Conservation (phyloP, 2,113 vertebrate species). For the Seriola dumerili region DNA sequence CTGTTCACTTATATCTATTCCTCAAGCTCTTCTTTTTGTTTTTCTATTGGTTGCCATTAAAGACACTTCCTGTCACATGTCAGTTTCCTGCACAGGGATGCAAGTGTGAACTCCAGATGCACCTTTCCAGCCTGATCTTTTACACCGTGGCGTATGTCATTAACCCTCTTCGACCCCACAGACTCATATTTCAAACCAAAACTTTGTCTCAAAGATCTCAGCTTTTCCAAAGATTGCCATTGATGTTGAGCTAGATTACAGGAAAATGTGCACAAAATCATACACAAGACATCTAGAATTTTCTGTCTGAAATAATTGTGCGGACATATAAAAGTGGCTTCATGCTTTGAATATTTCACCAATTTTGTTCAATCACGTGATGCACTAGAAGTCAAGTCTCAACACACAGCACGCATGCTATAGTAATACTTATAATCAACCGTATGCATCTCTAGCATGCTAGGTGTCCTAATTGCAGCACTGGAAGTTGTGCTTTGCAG, state of each 20-base stretch:
- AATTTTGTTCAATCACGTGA: not conserved
- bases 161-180: not conserved
- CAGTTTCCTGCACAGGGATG: not conserved
- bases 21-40: not conserved
- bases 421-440: constrained; percentile 13
- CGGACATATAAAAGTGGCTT: not conserved
- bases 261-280: not conserved
- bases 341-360: not conserved
- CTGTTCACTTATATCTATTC: not conserved
- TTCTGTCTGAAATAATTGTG: not conserved
- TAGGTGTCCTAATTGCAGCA: constrained; percentile 22
- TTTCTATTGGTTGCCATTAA: not conserved
- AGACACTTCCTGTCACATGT: not conserved
- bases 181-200: not conserved
- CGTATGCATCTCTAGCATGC: constrained; percentile 5
- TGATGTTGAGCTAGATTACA: not conserved
- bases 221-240: not conserved
- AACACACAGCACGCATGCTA: too few relatives aligned
- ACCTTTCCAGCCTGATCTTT: constrained; percentile 41
- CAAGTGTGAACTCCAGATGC: constrained; percentile 33
- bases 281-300: not conserved
- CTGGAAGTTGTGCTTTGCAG: constrained; percentile 27
- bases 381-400: not conserved
- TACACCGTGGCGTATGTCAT: constrained; percentile 3
- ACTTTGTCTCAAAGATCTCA: not conserved